Conservation (phyloP, 2,113 vertebrate genomes). For the Narcine bancroftii region DNA sequence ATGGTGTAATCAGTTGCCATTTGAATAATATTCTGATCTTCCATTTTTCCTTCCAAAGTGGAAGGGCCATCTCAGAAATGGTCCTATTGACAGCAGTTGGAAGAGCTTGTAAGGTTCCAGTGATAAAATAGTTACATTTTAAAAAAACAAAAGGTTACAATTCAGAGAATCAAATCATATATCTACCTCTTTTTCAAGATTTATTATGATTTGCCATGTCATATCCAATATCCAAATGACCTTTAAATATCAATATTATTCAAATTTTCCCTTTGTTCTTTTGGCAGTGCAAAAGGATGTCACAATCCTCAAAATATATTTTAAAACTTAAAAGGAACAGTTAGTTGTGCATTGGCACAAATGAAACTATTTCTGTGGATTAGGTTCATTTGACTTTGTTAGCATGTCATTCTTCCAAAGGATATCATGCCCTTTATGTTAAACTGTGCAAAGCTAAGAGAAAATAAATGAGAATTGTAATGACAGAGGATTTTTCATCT, state of each 20-base stretch:
- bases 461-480: conserved; percentile 30
- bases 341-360: conserved; percentile 9
- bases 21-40: too few relatives aligned
- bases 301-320: neutral
- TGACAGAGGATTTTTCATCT: conserved; percentile 24
- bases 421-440: neutral
- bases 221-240: neutral
- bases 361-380: neutral
- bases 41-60: too few relatives aligned
- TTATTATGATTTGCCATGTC: neutral
- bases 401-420: conserved; percentile 23
- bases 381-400: neutral
- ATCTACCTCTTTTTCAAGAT: neutral
- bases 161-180: neutral
- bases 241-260: neutral
- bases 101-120: neutral
- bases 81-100: too few relatives aligned
- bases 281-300: neutral
- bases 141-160: neutral
- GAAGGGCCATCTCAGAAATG: too few relatives aligned
- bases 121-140: neutral
- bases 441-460: neutral
- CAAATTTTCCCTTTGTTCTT: neutral
- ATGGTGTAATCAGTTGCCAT: too few relatives aligned
- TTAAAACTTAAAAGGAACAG: conserved; percentile 16